Evolutionary conservation across 2,888 invertebrate genomes (phyloP).

Genomic region (Merodon equestris): DNA sequence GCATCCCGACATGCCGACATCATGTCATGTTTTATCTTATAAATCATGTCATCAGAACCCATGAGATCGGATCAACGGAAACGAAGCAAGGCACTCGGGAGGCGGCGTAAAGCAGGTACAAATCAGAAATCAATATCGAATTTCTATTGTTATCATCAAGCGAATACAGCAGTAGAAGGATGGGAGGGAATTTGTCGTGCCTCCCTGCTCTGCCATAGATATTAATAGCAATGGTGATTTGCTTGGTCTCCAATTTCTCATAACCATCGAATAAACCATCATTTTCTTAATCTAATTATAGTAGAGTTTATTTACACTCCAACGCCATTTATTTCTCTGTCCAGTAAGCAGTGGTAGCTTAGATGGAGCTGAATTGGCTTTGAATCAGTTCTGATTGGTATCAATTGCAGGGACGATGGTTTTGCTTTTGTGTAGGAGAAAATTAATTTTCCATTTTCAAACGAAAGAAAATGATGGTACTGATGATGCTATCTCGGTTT

Average conservation of each 20-base stretch:
- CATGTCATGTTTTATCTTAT: not conserved
- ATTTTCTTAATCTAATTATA: conserved; percentile 68
- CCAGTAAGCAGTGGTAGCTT: conserved; percentile 27
- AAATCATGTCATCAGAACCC: conserved; percentile 22
- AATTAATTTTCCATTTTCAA: conserved; percentile 61
- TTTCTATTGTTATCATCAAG: conserved; percentile 64
- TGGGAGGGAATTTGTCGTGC: conserved; percentile 18
- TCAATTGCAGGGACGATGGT: conserved; percentile 46
- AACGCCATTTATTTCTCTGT: conserved; percentile 64
- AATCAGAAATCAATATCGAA: conserved; percentile 63
- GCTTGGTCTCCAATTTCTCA: conserved; percentile 57
- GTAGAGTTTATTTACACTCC: conserved; percentile 66
- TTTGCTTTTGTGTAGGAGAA: conserved; percentile 55
- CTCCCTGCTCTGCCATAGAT: conserved; percentile 19
- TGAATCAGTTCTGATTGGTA: conserved; percentile 32
- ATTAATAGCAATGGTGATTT: conserved; percentile 56
- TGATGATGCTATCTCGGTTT: conserved; percentile 43
- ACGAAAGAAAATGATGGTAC: conserved; percentile 30
- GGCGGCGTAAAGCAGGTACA: conserved; percentile 6
- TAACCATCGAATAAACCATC: conserved; percentile 40
- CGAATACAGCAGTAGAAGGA: too few species aligned
- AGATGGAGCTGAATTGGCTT: conserved; percentile 14
- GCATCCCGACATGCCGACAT: too few species aligned
- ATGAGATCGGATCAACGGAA: conserved; percentile 16
- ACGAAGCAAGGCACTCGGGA: not conserved